Evolutionary conservation across 2,888 invertebrate genomes (phyloP), one percentile per base, ranked within the genome.

Genomic region (Erebia epiphron): DNA sequence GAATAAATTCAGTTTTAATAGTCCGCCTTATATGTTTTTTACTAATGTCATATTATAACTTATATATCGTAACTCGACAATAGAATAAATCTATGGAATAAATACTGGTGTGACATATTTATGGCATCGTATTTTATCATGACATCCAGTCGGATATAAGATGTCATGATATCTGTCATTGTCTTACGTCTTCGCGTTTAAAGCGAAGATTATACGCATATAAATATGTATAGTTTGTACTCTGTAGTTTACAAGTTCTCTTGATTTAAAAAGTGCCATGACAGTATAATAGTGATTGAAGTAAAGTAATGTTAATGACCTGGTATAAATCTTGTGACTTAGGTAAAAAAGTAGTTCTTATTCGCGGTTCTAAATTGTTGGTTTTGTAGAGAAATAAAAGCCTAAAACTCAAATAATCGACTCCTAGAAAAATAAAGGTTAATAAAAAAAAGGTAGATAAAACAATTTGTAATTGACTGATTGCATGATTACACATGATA

Each of bases 241-340:
- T 54, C 3, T 54, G 54, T 54, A 54, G 54, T 18, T 54, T 9
- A 52, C 52, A 9, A 54, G 54, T 54, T 54, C 11, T 54, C 54
- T 54, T 54, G 18, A 54, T 54, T 18, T 54, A 54, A 54, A 52
- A 54, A 54, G 54, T 54, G 54, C 54, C 54, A 54, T 54, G 54
- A 54, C 54, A 54, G 52, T 52, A 52, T 9, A 46, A 11, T 46
- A 13, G 13, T 46, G 35, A 35, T 35, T 11, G 11, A 13, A 46
- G 46, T 46, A 46, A 43, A 43, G 8, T 46, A 46, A 46, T 46
- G 3, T 46, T 11, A 10, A 52, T 52, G 52, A 52, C n/a, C 9
- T 52, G 16, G 14, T 52, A 16, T 16, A 52, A n/a, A 52, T 52
- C 16, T 7, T 52, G 52, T 16, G 16, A 16, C 16, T 1, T 49